Evolutionary conservation across 2,888 invertebrate species (phyloP).

Genomic region (Microplitis manilae): DNA sequence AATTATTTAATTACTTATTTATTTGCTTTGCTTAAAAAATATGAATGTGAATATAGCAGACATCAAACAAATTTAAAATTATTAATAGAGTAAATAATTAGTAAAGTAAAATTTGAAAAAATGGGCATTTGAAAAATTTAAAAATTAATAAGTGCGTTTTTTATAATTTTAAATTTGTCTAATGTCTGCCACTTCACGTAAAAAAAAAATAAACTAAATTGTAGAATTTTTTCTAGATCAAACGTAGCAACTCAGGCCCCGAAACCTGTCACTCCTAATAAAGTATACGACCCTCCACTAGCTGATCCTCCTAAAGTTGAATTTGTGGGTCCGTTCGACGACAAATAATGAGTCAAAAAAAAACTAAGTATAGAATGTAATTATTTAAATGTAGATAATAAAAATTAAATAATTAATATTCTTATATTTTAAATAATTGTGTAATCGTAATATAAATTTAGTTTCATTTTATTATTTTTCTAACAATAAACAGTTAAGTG

Average conservation of each 20-base stretch:
- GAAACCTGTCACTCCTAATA: slow-evolving; percentile 76
- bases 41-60: too few species aligned
- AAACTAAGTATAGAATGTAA: slow-evolving; percentile 67
- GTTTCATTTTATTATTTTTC: slow-evolving; percentile 44
- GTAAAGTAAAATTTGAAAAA: too few species aligned
- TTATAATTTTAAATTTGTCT: too few species aligned
- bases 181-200: too few species aligned
- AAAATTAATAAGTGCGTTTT: too few species aligned
- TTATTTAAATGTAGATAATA: not conserved
- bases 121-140: too few species aligned
- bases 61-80: too few species aligned
- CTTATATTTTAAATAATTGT: slow-evolving; percentile 27
- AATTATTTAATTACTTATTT: not conserved
- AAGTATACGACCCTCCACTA: slow-evolving; percentile 65
- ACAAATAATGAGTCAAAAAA: slow-evolving; percentile 4
- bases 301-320: not conserved
- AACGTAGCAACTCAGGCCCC: slow-evolving; percentile 54
- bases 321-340: not conserved
- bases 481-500: slow-evolving; percentile 54
- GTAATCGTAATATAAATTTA: slow-evolving; percentile 19
- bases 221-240: slow-evolving; percentile 49
- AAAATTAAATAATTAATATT: slow-evolving; percentile 69
- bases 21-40: too few species aligned
- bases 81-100: too few species aligned
- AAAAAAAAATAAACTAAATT: too few species aligned